Conservation (phyloP, 2,113 vertebrate species). For the Leptosomus discolor region DNA sequence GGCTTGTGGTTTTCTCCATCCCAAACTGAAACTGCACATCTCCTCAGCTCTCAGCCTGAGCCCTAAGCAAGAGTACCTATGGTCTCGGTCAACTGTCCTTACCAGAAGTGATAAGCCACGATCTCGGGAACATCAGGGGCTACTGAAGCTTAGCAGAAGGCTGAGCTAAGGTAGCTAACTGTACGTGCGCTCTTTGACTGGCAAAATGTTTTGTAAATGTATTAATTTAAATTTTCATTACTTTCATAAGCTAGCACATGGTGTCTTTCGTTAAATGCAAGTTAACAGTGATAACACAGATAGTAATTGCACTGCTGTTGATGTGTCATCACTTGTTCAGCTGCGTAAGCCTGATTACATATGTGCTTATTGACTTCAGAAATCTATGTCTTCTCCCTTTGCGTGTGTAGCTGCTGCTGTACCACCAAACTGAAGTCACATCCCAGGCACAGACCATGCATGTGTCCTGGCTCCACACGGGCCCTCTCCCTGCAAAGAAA, state of each 20-base stretch:
- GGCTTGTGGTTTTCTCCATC: neutral
- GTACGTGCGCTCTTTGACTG: fast-evolving
- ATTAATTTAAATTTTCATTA: neutral
- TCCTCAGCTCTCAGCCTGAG: neutral
- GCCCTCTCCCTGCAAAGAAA: neutral
- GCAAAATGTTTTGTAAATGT: neutral
- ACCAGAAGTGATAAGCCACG: neutral
- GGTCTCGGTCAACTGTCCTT: neutral
- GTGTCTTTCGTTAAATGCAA: neutral
- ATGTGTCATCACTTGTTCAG: neutral
- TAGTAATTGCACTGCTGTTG: too few relatives aligned
- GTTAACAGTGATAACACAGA: neutral
- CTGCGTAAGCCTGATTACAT: fast-evolving
- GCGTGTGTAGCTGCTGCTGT: fast-evolving
- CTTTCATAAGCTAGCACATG: neutral
- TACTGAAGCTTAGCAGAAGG: neutral
- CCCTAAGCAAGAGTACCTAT: neutral
- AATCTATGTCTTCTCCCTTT: neutral
- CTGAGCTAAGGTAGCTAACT: neutral
- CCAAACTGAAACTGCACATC: fast-evolving
- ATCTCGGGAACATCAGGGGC: neutral
- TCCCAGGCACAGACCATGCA: fast-evolving
- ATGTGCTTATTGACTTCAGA: neutral
- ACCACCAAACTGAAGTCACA: neutral
- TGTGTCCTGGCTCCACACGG: neutral